These are phyloP conservation scores for Naja naja DNA, from an alignment of 2,113 vertebrate species.

Conservation along the genomic window DNA sequence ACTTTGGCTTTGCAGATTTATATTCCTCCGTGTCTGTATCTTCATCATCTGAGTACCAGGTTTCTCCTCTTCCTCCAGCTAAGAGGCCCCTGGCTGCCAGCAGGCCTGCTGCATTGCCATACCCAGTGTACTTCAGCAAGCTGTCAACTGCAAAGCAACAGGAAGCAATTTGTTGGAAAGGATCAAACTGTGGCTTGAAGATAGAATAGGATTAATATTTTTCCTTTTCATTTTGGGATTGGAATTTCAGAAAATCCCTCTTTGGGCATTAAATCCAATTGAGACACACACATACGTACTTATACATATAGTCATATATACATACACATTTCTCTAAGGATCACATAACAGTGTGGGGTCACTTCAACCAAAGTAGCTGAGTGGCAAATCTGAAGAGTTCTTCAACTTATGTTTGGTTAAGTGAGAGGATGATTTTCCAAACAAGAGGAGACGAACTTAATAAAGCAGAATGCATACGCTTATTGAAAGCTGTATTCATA, in stretches of 20 bases:
- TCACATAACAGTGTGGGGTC: not conserved
- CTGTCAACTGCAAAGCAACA: constrained; percentile 83
- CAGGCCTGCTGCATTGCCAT: constrained; percentile 92
- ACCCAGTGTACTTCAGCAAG: constrained; percentile 95
- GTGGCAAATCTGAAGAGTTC: not conserved
- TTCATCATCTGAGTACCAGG: constrained; percentile 94
- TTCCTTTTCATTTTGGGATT: not conserved
- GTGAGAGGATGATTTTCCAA: not conserved
- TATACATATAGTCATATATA: not conserved
- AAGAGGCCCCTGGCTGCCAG: constrained; percentile 89
- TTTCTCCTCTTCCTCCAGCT: constrained; percentile 91
- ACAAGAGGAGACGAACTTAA: not conserved
- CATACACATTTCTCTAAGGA: not conserved
- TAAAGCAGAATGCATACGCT: not conserved
- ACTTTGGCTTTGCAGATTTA: constrained; percentile 90
- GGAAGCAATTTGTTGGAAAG: constrained; percentile 14
- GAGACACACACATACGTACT: not conserved
- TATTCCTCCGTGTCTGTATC: constrained; percentile 98
- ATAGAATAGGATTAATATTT: not conserved
- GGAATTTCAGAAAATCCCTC: not conserved
- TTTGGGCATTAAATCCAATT: not conserved
- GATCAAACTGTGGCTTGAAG: not conserved
- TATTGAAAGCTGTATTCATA: not conserved
- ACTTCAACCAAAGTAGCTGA: not conserved
- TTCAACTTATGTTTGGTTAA: not conserved